A percentile compares a stretch with the other conserved stretches of the same genome.
Evolutionary conservation across 2,888 invertebrate genomes (phyloP).

Genomic region (Tipula confusa): DNA sequence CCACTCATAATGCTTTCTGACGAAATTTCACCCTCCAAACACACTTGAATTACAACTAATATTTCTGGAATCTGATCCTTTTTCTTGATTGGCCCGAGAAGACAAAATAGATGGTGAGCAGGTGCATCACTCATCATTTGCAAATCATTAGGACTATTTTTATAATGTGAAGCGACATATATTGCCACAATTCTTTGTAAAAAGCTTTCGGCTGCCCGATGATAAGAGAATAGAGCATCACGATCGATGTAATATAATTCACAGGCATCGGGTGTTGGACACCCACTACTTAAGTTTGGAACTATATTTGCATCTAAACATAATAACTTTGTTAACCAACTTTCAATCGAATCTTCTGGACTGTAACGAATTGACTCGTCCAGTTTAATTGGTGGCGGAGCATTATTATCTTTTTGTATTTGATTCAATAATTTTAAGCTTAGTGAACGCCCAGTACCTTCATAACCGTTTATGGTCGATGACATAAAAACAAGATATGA

Average conservation of each 20-base stretch:
- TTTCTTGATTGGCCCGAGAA: constrained; percentile 79
- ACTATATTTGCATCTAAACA: constrained; percentile 81
- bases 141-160: constrained; percentile 98
- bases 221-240: constrained; percentile 95
- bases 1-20: constrained; percentile 66
- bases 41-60: constrained; percentile 84
- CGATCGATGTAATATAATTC: constrained; percentile 83
- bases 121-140: constrained; percentile 99
- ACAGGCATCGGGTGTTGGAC: constrained; percentile 84
- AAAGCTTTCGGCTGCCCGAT: constrained; percentile 88
- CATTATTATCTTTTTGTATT: constrained; percentile 61
- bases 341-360: constrained; percentile 78
- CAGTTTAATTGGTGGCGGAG: constrained; percentile 64
- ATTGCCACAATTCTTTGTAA: constrained; percentile 87
- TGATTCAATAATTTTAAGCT: constrained; percentile 92
- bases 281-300: constrained; percentile 64
- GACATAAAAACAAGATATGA: constrained; percentile 93
- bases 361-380: constrained; percentile 95
- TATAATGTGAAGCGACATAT: constrained; percentile 97
- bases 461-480: constrained; percentile 97
- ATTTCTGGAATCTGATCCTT: constrained; percentile 81
- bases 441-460: constrained; percentile 94
- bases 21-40: constrained; percentile 70
- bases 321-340: constrained; percentile 84
- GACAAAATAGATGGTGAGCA: constrained; percentile 93